phyloP scores from a whole-genome alignment of 2,797 vertebrate genomes.

The Galaxias olidus region DNA sequence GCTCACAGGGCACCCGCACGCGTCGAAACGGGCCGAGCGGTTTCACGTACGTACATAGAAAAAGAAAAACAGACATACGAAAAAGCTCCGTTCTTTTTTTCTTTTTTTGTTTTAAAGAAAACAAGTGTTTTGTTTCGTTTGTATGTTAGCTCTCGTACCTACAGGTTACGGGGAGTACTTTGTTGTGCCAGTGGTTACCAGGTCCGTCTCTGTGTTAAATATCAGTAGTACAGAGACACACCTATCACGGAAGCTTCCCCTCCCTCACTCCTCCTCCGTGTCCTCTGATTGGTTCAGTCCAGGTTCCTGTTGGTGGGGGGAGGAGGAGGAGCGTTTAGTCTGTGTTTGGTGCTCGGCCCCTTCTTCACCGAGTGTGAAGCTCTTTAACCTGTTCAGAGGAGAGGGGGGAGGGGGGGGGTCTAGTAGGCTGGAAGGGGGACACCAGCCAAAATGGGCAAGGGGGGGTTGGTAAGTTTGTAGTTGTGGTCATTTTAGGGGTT shows the following conservation, averaged over 20 bases:
- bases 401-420: conserved; percentile 17
- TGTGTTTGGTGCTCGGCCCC: conserved; percentile 60
- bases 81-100: conserved; percentile 64
- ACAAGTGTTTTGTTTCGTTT: conserved; percentile 23
- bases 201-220: conserved; percentile 68
- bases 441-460: too few species aligned
- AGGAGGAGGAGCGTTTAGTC: conserved; percentile 59
- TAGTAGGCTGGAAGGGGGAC: conserved; percentile 35
- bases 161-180: conserved; percentile 54
- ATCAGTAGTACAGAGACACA: conserved; percentile 89
- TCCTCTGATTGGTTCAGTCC: conserved; percentile 50
- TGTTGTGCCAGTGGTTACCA: conserved; percentile 77
- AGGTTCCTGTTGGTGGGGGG: conserved; percentile 39
- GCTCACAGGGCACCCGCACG: too few species aligned
- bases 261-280: conserved; percentile 35
- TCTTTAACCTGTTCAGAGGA: conserved; percentile 73
- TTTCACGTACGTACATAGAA: conserved; percentile 67
- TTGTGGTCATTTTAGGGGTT: conserved; percentile 39
- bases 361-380: conserved; percentile 66
- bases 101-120: conserved; percentile 52
- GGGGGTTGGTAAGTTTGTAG: conserved; percentile 36
- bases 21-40: conserved; percentile 22
- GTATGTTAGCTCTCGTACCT: conserved; percentile 77
- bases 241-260: conserved; percentile 61
- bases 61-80: conserved; percentile 80